Conservation (phyloP, 1,140 invertebrate species). For the Hylaeus anthracinus region DNA sequence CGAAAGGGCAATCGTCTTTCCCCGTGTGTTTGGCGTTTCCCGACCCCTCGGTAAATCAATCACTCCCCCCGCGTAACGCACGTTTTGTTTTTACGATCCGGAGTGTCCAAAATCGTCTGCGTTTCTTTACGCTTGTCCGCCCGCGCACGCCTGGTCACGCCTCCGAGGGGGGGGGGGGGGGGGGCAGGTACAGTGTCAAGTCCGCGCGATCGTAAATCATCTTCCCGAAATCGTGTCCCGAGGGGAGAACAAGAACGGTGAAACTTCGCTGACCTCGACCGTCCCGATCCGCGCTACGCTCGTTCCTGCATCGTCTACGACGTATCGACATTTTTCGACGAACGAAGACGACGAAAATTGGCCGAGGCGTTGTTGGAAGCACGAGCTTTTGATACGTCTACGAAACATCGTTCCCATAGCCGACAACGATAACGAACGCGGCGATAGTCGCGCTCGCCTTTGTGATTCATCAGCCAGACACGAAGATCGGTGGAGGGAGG, state of each 20-base stretch:
- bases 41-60: slow-evolving; percentile 71
- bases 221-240: neutral
- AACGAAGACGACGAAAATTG: neutral
- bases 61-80: slow-evolving; percentile 55
- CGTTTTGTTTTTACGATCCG: slow-evolving; percentile 63
- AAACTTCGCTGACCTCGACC: too few relatives aligned
- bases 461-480: slow-evolving; percentile 38
- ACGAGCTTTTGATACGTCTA: too few relatives aligned
- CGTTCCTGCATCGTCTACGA: too few relatives aligned
- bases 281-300: too few relatives aligned
- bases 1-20: too few relatives aligned
- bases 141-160: slow-evolving; percentile 20
- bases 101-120: neutral
- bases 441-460: slow-evolving; percentile 32
- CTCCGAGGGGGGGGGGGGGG: too few relatives aligned
- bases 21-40: slow-evolving; percentile 62
- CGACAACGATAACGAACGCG: slow-evolving; percentile 26
- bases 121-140: slow-evolving; percentile 11
- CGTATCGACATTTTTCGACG: too few relatives aligned
- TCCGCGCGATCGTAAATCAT: slow-evolving; percentile 39
- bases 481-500: too few relatives aligned
- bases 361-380: too few relatives aligned
- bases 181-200: slow-evolving; percentile 21
- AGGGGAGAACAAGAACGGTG: too few relatives aligned
- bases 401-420: neutral